phyloP scores from a whole-genome alignment of 1,140 invertebrate species.

The Eurosta solidaginis region DNA sequence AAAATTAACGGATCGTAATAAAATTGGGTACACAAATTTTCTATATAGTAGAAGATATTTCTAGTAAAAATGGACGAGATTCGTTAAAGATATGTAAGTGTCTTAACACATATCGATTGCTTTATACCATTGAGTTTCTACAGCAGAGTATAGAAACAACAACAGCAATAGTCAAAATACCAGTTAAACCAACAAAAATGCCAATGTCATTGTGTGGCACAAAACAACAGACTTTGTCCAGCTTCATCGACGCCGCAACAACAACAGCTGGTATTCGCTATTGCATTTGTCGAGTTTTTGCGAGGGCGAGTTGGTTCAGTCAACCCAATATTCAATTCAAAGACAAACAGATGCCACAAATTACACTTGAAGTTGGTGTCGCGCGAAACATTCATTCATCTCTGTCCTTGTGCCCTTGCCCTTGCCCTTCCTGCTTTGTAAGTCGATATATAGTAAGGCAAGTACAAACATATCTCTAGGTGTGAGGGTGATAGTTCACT shows the following conservation, averaged over 20 bases:
- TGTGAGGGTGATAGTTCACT: conserved; percentile 10
- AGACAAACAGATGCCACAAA: conserved; percentile 57
- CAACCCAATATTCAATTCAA: conserved; percentile 33
- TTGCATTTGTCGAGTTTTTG: background rate
- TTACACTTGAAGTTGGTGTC: conserved; percentile 39
- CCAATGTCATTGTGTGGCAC: conserved; percentile 5
- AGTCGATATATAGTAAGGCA: background rate
- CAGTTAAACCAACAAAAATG: background rate
- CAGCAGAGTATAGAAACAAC: background rate
- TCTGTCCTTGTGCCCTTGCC: conserved; percentile 22
- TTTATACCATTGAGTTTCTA: too few species aligned
- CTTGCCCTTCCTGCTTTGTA: background rate
- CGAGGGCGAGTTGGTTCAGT: conserved; percentile 4
- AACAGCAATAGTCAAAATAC: background rate
- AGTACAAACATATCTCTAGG: background rate
- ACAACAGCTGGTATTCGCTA: background rate
- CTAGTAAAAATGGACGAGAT: too few species aligned
- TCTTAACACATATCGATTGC: too few species aligned
- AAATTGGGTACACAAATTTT: too few species aligned
- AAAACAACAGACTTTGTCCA: background rate
- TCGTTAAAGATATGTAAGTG: too few species aligned
- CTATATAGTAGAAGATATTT: too few species aligned
- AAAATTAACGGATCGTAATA: too few species aligned
- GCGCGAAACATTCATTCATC: background rate
- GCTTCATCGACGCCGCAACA: background rate